These are phyloP conservation scores for Melieria crassipennis DNA, from an alignment of 2,888 invertebrate species.

Conservation along the genomic window DNA sequence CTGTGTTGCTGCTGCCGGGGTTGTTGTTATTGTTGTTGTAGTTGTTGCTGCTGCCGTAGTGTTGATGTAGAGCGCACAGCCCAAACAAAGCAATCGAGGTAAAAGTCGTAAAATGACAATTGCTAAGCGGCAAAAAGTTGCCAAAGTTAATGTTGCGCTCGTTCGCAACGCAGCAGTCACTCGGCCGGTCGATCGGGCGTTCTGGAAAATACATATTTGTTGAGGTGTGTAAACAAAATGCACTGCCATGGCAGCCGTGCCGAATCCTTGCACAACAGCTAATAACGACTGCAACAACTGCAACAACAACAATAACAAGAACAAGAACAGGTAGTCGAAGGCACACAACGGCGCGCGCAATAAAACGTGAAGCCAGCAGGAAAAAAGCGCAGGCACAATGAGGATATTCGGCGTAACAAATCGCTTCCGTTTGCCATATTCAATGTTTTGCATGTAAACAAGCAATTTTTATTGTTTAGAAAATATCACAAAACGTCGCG, in stretches of 20 bases:
- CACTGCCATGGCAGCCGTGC: slow-evolving; percentile 15
- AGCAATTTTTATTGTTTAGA: neutral
- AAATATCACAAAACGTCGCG: too few relatives aligned
- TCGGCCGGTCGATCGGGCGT: too few relatives aligned
- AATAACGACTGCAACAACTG: slow-evolving; percentile 3
- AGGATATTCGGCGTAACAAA: slow-evolving; percentile 38
- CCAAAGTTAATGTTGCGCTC: slow-evolving; percentile 19
- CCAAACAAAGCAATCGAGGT: neutral
- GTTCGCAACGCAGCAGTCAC: neutral
- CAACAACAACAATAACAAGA: too few relatives aligned
- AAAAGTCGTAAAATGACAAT: slow-evolving; percentile 19
- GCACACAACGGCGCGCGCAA: too few relatives aligned
- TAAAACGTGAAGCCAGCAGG: neutral
- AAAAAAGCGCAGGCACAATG: neutral
- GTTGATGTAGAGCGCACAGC: slow-evolving; percentile 11
- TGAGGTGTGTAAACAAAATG: too few relatives aligned
- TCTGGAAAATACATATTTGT: too few relatives aligned
- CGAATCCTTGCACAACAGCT: slow-evolving; percentile 41
- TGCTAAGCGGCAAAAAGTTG: slow-evolving; percentile 24
- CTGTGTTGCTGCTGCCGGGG: slow-evolving; percentile 18
- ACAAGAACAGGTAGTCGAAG: too few relatives aligned
- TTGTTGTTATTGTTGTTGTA: slow-evolving; percentile 18
- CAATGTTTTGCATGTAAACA: slow-evolving; percentile 11
- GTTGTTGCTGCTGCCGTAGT: slow-evolving; percentile 23
- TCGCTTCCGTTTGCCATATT: slow-evolving; percentile 41